Percentiles rank a stretch among this genome's conserved stretches.
Evolutionary conservation across 2,113 vertebrate species (phyloP).

Genomic region (Gymnarchus niloticus): DNA sequence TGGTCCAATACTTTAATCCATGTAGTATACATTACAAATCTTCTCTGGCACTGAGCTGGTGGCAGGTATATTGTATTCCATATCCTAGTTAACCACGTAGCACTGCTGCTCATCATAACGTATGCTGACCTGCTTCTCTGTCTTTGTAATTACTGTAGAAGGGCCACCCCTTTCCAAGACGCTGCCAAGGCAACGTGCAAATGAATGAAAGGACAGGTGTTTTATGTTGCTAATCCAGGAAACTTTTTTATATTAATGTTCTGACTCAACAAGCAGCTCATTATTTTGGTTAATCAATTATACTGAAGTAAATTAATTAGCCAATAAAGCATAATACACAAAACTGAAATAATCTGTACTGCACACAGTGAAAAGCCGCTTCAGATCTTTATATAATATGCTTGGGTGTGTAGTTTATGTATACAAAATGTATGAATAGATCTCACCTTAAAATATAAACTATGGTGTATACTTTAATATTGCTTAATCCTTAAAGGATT

Average conservation of each 20-base stretch:
- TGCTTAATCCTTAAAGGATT: not conserved
- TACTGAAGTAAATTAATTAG: not conserved
- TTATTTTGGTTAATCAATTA: conserved; percentile 3
- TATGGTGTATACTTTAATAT: not conserved
- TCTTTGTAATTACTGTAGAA: not conserved
- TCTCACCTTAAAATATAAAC: not conserved
- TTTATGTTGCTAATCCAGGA: not conserved
- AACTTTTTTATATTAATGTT: no score
- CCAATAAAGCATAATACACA: not conserved
- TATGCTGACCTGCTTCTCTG: not conserved
- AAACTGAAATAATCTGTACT: not conserved
- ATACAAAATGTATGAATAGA: not conserved
- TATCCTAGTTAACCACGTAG: no score
- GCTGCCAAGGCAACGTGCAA: not conserved
- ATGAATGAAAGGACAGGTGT: not conserved
- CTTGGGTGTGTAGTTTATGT: not conserved
- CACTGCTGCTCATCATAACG: no score
- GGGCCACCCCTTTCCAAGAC: not conserved
- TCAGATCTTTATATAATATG: not conserved
- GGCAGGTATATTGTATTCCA: not conserved
- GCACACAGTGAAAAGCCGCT: not conserved
- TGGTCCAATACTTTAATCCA: no score
- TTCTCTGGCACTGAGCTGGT: not conserved
- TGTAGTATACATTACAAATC: not conserved
- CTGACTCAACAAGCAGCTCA: not conserved